Evolutionary conservation across 2,113 vertebrate genomes (phyloP).

Genomic region (Hippopotamus amphibius): DNA sequence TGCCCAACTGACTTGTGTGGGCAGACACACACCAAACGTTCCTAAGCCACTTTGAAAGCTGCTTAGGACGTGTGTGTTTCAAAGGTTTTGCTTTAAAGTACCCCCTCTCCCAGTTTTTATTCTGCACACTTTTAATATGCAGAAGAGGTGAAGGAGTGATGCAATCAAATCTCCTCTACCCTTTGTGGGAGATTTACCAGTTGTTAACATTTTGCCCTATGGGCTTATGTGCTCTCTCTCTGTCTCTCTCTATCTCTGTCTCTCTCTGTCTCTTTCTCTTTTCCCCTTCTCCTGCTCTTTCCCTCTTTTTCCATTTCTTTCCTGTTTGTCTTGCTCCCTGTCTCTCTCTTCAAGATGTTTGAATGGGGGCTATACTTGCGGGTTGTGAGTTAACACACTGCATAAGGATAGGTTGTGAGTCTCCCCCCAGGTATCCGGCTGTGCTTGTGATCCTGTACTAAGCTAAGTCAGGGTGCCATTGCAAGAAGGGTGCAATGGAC

Average conservation of each 20-base stretch:
- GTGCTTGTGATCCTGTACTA: neutral
- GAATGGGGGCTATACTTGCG: neutral
- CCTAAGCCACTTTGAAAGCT: neutral
- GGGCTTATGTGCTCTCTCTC: neutral
- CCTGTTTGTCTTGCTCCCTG: neutral
- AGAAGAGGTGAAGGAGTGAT: neutral
- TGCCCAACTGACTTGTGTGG: neutral
- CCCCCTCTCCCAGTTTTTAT: neutral
- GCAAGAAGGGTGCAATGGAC: neutral
- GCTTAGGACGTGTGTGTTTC: neutral
- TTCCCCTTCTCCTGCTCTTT: neutral
- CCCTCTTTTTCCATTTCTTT: neutral
- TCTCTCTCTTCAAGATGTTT: neutral
- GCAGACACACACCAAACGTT: neutral
- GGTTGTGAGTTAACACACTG: neutral
- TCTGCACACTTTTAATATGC: neutral
- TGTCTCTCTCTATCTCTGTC: fast-evolving
- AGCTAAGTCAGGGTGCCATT: neutral
- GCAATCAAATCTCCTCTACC: neutral
- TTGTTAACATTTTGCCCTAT: neutral
- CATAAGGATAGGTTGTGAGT: neutral
- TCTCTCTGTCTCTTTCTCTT: neutral
- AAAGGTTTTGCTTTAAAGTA: conserved; percentile 50
- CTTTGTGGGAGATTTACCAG: neutral
- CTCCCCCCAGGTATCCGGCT: neutral